phyloP scores from a whole-genome alignment of 1,140 invertebrate species.

The Stegodyphus dumicola region DNA sequence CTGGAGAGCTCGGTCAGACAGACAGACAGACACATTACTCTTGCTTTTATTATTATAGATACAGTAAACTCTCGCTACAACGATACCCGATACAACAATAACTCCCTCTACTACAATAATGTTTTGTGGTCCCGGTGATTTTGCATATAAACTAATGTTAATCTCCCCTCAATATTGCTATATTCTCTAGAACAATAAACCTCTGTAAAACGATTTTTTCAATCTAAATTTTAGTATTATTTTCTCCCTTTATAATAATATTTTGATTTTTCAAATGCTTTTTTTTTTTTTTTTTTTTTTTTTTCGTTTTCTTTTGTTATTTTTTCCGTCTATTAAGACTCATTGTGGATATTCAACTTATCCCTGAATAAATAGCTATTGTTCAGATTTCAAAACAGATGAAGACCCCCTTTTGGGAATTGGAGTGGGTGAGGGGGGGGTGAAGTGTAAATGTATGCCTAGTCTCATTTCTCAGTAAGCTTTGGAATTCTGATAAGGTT shows the following conservation, averaged over 20 bases:
- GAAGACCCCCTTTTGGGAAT: background rate
- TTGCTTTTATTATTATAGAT: too few species aligned
- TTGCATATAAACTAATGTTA: too few species aligned
- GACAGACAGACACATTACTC: too few species aligned
- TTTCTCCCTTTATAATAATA: too few species aligned
- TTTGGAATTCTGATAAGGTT: conserved; percentile 2
- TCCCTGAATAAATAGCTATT: background rate
- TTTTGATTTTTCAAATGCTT: too few species aligned
- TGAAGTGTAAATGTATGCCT: conserved; percentile 2
- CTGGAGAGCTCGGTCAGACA: too few species aligned
- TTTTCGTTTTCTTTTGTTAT: conserved; percentile 1
- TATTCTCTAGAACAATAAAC: too few species aligned
- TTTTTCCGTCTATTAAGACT: conserved; percentile 1
- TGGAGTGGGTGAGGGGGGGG: too few species aligned
- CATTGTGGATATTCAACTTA: background rate
- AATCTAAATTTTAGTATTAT: too few species aligned
- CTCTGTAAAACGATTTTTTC: too few species aligned
- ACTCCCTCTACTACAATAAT: conserved; percentile 20
- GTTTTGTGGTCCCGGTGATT: background rate
- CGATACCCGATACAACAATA: conserved; percentile 27
- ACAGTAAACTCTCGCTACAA: conserved; percentile 19
- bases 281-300: too few species aligned
- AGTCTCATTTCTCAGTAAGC: background rate
- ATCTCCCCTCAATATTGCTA: too few species aligned
- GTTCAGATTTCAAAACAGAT: conserved; percentile 2